Base-by-base conservation (phyloP, 2,888 invertebrate species). In the Disparrhopalites patrizii region DNA sequence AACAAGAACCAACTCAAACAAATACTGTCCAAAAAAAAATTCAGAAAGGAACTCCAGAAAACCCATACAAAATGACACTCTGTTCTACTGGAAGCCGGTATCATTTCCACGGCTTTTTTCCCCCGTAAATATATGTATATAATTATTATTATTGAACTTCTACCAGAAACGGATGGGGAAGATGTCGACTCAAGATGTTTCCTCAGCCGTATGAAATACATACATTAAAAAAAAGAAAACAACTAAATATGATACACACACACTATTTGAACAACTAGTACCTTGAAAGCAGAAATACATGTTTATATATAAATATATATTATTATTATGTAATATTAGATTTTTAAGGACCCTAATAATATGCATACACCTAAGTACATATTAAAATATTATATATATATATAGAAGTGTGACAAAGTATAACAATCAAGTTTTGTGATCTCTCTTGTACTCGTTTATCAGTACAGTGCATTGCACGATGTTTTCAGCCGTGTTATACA, bases 371-470 rank as follows among this genome's bases (percentile, higher is more conserved):
- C n/a, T 20, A 23, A 20, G 15, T 27, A 20, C 23, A n/a, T n/a
- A n/a, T n/a, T n/a, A 8, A 27, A 40, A 25, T 30, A 27, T 40
- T 55, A 40, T 52, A 38, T 51, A 38, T 18, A 20, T 36, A 58
- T 50, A 54, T 27, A 54, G 55, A 52, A 62, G 62, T 54, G 54
- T 62, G 64, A 63, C 56, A 61, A 65, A 67, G 51, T 54, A 56
- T 64, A 68, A 69, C 69, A 69, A 69, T 69, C 69, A 69, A 69
- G 56, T 69, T 57, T 69, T 69, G 69, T 69, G 69, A 69, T 69
- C 69, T 69, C 69, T 61, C 62, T 60, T 38, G 60, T 60, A 58
- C 65, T 64, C 64, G 47, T 63, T 60, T 60, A 28, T 31, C 30
- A 54, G 54, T 54, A 54, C 54, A 54, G 31, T 28, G 31, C 54